phyloP scores from a whole-genome alignment of 2,113 vertebrate genomes.

The Arenaria interpres region DNA sequence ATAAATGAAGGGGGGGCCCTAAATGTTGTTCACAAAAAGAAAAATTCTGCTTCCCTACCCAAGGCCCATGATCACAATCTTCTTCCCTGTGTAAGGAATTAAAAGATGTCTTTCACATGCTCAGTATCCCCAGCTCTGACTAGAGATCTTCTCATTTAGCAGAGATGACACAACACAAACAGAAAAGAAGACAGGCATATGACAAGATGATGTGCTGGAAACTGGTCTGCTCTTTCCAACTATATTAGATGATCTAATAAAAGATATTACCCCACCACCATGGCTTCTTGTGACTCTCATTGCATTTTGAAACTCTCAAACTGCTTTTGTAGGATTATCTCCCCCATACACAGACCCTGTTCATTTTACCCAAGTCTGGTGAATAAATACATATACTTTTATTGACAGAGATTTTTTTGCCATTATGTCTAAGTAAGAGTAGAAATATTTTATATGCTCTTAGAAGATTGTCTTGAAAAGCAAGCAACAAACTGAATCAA shows the following conservation, averaged over 20 bases:
- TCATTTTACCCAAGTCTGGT: background rate
- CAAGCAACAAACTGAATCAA: background rate
- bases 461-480: background rate
- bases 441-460: background rate
- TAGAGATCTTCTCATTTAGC: background rate
- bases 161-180: background rate
- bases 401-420: background rate
- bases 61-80: background rate
- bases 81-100: background rate
- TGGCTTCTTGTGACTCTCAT: background rate
- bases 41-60: background rate
- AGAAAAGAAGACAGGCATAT: background rate
- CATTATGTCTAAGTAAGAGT: background rate
- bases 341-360: background rate
- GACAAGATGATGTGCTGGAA: background rate
- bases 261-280: background rate
- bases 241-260: background rate
- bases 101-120: background rate
- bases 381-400: background rate
- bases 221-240: background rate
- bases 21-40: background rate
- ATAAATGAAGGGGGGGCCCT: background rate
- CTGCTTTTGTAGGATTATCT: background rate
- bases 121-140: background rate
- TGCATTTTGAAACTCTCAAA: background rate